phyloP scores from a whole-genome alignment of 1,140 invertebrate species.

The Parapsyche elsis region DNA sequence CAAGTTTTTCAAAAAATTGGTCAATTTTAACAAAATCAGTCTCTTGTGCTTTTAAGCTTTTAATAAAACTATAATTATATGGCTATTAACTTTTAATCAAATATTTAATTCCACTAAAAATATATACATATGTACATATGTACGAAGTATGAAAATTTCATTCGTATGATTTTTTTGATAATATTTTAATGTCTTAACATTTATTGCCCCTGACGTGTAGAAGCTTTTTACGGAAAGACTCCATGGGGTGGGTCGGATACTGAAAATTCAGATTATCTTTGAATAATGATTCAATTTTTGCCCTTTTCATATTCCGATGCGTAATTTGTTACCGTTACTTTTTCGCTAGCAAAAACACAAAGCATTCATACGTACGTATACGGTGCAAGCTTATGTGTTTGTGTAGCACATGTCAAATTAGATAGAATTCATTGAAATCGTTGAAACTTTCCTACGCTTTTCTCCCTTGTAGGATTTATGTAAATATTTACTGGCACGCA shows the following conservation, averaged over 20 bases:
- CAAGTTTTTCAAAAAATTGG: no score
- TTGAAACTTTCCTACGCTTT: neutral
- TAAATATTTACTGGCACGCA: slow-evolving; percentile 43
- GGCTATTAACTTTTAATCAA: no score
- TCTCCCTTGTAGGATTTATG: slow-evolving; percentile 36
- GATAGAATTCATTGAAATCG: slow-evolving; percentile 12
- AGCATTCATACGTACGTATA: neutral
- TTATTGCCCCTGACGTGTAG: neutral
- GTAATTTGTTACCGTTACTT: slow-evolving; percentile 43
- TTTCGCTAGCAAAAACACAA: neutral
- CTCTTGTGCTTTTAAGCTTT: no score
- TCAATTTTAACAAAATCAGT: neutral
- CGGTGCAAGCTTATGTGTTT: neutral
- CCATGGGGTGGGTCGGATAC: slow-evolving; percentile 41
- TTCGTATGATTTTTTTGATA: no score
- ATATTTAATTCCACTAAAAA: no score
- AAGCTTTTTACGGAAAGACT: slow-evolving; percentile 36
- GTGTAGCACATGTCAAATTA: neutral
- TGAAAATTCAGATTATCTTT: slow-evolving; percentile 56
- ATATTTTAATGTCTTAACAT: no score
- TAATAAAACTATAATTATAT: no score
- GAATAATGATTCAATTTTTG: slow-evolving; percentile 56
- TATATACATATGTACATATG: no score
- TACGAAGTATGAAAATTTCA: no score
- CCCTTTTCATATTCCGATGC: slow-evolving; percentile 55